Percentiles rank a stretch among this genome's conserved stretches.
These are phyloP conservation scores for Idris sp. DNA, from an alignment of 1,140 invertebrate species.

Conservation along the genomic window DNA sequence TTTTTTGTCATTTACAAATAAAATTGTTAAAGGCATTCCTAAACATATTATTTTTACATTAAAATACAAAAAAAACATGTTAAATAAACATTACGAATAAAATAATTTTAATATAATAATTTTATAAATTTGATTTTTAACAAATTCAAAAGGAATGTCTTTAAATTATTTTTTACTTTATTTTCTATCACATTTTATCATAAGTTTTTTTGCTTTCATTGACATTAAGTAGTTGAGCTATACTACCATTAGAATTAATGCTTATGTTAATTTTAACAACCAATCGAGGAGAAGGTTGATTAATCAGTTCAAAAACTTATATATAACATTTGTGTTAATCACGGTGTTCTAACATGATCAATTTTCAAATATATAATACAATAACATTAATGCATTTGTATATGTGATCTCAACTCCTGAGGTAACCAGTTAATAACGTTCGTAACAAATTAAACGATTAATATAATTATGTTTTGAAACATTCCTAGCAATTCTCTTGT, in stretches of 20 bases:
- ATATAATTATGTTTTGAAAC: constrained; percentile 24
- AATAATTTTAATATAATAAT: no score
- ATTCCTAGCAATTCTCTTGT: constrained; percentile 35
- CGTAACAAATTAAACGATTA: constrained; percentile 12
- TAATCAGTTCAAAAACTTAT: constrained; percentile 14
- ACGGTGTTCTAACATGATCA: constrained; percentile 54
- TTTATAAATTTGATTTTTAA: constrained; percentile 1
- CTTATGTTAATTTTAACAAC: constrained; percentile 55
- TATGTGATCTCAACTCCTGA: constrained; percentile 78
- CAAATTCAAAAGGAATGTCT: no score
- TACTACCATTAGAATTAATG: constrained; percentile 47
- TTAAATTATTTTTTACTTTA: no score
- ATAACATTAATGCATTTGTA: constrained; percentile 66
- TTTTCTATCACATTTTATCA: no score
- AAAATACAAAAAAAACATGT: no score
- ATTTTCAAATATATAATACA: constrained; percentile 62
- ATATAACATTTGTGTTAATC: constrained; percentile 29
- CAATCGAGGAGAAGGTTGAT: constrained; percentile 17
- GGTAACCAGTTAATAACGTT: constrained; percentile 68
- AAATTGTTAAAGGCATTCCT: no score
- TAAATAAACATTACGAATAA: no score
- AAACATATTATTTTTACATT: no score
- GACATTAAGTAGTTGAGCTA: constrained; percentile 58
- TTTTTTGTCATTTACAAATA: constrained; percentile 10
- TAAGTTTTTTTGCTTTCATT: constrained; percentile 48